phyloP scores from a whole-genome alignment of 2,113 vertebrate species.

The Ochotona curzoniae region DNA sequence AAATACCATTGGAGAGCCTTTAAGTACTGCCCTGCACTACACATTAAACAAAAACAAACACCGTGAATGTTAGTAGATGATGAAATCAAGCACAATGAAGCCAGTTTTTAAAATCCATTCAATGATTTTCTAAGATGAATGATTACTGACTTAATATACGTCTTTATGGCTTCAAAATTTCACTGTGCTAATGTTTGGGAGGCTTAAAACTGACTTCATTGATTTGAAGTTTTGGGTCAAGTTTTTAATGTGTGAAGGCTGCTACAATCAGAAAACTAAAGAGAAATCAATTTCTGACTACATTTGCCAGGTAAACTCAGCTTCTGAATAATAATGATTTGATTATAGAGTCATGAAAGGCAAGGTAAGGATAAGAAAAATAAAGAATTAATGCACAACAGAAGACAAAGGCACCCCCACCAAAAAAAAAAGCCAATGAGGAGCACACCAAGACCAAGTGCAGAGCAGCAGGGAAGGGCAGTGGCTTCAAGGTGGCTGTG shows the following conservation, averaged over 20 bases:
- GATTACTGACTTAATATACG: conserved; percentile 25
- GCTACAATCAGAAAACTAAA: conserved; percentile 51
- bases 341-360: not conserved
- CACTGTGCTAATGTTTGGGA: conserved; percentile 18
- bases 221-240: conserved; percentile 49
- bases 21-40: not conserved
- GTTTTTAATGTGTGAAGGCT: conserved; percentile 31
- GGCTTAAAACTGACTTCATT: conserved; percentile 71
- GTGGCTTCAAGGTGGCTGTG: not conserved
- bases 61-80: conserved; percentile 62
- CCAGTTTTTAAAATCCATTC: conserved; percentile 53
- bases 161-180: conserved; percentile 46
- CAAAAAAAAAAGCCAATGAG: conserved; percentile 55
- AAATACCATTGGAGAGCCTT: not conserved
- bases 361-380: conserved; percentile 47
- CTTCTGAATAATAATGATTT: conserved; percentile 33
- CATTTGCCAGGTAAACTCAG: conserved; percentile 33
- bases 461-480: not conserved
- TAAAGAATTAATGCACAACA: conserved; percentile 43
- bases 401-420: conserved; percentile 15
- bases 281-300: conserved; percentile 37
- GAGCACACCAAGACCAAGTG: not conserved
- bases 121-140: conserved; percentile 34
- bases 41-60: conserved; percentile 47
- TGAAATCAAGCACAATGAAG: conserved; percentile 69